Evolutionary conservation across 2,113 vertebrate genomes (phyloP), one percentile per base, ranked within the genome.

Genomic region (Nannospalax galili): DNA sequence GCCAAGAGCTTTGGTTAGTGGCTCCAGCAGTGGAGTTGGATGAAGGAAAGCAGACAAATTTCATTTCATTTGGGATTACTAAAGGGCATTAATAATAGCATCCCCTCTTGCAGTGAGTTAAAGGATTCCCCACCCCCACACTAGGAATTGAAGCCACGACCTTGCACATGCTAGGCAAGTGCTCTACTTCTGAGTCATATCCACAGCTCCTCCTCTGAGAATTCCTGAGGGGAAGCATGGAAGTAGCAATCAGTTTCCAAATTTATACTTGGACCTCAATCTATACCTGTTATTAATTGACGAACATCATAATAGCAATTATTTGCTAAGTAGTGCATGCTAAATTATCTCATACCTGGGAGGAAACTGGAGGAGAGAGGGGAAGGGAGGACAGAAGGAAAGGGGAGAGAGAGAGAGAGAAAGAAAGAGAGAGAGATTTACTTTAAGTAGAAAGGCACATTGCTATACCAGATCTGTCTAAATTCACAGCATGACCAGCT

Each of bases 41-140:
- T 48, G 9, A 20, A 56, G 82, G 48, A 91, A 78, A 94, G 37
- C 37, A 87, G 64, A 92, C 52, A 77, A 45, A 79, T 86, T 92
- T 84, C 26, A 62, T 90, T 67, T 90, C 58, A 84, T 67, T 89
- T 96, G 89, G 81, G 75, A 82, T 86, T 86, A 64, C 42, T 90
- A 85, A 91, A 35, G 19, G 22, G 5, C 86, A 86, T 82, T 93
- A 56, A 69, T 73, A 78, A 87, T 65, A 84, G 42, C 12, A 65
- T 62, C 15, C 32, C 30, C n/a, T 85, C 79, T 48, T 96, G 45
- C 35, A 85, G 14, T 70, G 62, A 24, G 82, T 91, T 96, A 91
- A 91, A 95, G 12, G 37, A 14, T 94, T 28, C 26, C 26, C 60
- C 22, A 17, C 22, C 16, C 56, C n/a, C 35, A 52, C 48, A 52